phyloP scores from a whole-genome alignment of 2,797 vertebrate genomes.

The Miichthys miiuy region DNA sequence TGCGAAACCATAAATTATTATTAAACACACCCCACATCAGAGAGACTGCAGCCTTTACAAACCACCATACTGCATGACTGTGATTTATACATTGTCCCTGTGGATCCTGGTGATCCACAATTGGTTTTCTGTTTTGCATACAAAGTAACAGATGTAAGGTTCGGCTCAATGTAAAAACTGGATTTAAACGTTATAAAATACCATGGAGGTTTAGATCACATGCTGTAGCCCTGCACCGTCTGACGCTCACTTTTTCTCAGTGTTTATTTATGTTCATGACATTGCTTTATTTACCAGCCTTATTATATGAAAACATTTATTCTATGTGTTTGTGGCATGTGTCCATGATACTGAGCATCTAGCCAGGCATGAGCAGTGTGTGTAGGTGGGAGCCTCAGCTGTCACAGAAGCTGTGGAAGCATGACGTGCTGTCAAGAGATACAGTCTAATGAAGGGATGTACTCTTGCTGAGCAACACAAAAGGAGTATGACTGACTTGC shows the following conservation, averaged over 20 bases:
- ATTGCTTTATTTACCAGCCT: neutral
- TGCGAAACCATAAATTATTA: slow-evolving; percentile 25
- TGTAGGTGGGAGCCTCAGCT: slow-evolving; percentile 70
- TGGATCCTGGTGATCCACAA: slow-evolving; percentile 34
- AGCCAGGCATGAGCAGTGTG: slow-evolving; percentile 44
- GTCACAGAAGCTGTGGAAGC: slow-evolving; percentile 72
- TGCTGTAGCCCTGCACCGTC: neutral
- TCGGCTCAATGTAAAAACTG: slow-evolving; percentile 11
- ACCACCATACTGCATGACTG: slow-evolving; percentile 1
- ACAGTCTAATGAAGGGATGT: slow-evolving; percentile 78
- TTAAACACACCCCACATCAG: slow-evolving; percentile 32
- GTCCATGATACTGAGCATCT: slow-evolving; percentile 36
- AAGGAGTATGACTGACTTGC: slow-evolving; percentile 69
- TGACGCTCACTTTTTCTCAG: neutral
- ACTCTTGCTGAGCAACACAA: slow-evolving; percentile 68
- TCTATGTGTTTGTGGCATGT: slow-evolving; percentile 42
- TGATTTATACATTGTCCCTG: slow-evolving; percentile 23
- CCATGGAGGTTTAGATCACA: neutral
- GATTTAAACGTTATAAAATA: slow-evolving; percentile 33
- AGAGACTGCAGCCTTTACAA: slow-evolving; percentile 17
- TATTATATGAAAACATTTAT: neutral
- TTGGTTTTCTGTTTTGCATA: slow-evolving; percentile 50
- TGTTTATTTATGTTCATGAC: neutral
- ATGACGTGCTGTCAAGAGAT: slow-evolving; percentile 76
- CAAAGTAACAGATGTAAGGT: slow-evolving; percentile 37